Base-by-base conservation (phyloP, 2,888 invertebrate species). In the Drosophila gaucha region DNA sequence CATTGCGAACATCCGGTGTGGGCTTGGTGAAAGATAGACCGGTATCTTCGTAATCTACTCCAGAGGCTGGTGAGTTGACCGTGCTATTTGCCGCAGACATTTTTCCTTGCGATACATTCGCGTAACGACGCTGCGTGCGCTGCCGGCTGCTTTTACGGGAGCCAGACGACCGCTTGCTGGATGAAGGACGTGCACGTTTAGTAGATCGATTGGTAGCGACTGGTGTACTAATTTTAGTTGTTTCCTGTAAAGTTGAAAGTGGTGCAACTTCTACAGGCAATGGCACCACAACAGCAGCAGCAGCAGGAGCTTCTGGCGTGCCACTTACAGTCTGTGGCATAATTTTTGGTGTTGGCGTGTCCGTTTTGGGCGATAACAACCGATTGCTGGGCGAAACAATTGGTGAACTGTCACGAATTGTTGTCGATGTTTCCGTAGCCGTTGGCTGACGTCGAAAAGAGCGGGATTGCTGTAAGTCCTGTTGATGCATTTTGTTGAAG, bases 401-500 rank as follows among this genome's bases (percentile, higher is more conserved):
- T 10, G 86, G 52, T 0, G 82, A 60, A n/a, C 63, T 31, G 1
- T 68, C 72, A 6, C 30, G 22, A 14, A 39, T 22, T 6, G 74
- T 26, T 3, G 64, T 41, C 5, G 68, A 58, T 18, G 47, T 28
- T 20, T 73, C 62, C 16, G 64, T 16, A 10, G 43, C 55, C 6
- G 30, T 49, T 4, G 66, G 59, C 1, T 65, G 78, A 2, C 87
- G 85, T 16, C 78, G 75, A 12, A 65, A 63, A 0, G 89, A 74
- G 28, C 90, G 88, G 3, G 90, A 86, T 22, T 88, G 88, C 47
- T 90, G 89, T 1, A 91, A 30, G 31, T 92, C 92, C 63, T 91
- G 90, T 84, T 92, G 89, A 74, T 92, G 87, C 80, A 92, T 66
- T 90, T 93, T 87, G 77, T 93, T 90, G 88, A 90, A 87, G 89